Evolutionary conservation across 2,888 invertebrate genomes (phyloP).

Genomic region (Sialis lutaria): DNA sequence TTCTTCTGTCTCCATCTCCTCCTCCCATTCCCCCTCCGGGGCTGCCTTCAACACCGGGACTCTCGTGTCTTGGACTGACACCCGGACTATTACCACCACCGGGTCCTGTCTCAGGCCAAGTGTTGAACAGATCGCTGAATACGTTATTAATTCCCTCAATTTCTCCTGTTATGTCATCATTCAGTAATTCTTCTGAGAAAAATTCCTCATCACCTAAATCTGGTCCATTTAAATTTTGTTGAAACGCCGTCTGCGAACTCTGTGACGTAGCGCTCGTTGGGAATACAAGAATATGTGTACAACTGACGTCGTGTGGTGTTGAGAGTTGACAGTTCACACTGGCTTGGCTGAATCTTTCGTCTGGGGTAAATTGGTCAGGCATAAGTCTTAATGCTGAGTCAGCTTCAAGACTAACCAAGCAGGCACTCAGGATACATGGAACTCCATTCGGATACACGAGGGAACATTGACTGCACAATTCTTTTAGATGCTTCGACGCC

Average conservation of each 20-base stretch:
- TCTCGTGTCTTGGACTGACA: constrained; percentile 37
- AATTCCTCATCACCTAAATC: constrained; percentile 50
- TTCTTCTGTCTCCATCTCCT: constrained; percentile 23
- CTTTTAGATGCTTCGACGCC: constrained; percentile 75
- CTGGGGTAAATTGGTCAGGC: constrained; percentile 92
- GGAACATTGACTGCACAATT: constrained; percentile 78
- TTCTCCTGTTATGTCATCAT: constrained; percentile 44
- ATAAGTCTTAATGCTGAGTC: constrained; percentile 75
- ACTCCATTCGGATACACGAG: constrained; percentile 64
- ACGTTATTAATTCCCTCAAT: constrained; percentile 56
- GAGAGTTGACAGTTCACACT: constrained; percentile 79
- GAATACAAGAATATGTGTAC: constrained; percentile 96
- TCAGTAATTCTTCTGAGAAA: constrained; percentile 37
- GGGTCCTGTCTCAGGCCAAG: constrained; percentile 38
- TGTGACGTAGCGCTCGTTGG: constrained; percentile 92
- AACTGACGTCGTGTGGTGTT: constrained; percentile 91
- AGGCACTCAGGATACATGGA: constrained; percentile 93
- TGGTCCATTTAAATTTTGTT: constrained; percentile 43
- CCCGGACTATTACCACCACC: constrained; percentile 39
- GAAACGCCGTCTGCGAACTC: constrained; percentile 55
- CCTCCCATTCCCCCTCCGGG: constrained; percentile 20
- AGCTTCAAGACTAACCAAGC: constrained; percentile 88
- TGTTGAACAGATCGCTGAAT: constrained; percentile 59
- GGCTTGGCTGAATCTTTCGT: constrained; percentile 76
- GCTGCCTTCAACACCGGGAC: constrained; percentile 30